phyloP scores from a whole-genome alignment of 1,140 invertebrate species.

The Drosophila sturtevanti region DNA sequence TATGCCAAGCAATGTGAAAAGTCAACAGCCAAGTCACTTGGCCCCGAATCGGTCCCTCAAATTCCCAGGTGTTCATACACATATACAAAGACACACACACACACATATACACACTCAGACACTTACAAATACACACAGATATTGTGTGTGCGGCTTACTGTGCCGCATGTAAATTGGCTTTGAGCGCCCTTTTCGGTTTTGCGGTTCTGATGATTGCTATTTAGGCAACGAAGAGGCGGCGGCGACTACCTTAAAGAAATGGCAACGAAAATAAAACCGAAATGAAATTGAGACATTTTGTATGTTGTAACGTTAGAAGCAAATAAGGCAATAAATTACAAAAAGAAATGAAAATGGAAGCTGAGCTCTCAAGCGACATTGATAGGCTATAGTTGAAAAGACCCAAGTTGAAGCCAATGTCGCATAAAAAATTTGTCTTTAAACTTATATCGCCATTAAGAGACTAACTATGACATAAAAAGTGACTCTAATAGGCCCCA shows the following conservation, averaged over 20 bases:
- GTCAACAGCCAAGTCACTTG: constrained; percentile 60
- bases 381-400: constrained; percentile 4
- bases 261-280: constrained; percentile 24
- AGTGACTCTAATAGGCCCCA: background rate
- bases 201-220: constrained; percentile 60
- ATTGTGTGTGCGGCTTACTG: constrained; percentile 27
- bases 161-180: constrained; percentile 73
- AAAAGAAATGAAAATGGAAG: constrained; percentile 40
- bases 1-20: constrained; percentile 54
- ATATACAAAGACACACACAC: constrained; percentile 38
- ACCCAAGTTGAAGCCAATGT: constrained; percentile 5
- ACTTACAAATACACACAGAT: background rate
- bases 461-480: background rate
- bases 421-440: too few relatives aligned
- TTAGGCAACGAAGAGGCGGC: constrained; percentile 16
- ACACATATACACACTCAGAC: constrained; percentile 25
- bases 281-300: constrained; percentile 63
- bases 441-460: background rate
- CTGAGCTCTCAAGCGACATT: constrained; percentile 21
- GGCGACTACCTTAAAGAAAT: background rate
- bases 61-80: constrained; percentile 49
- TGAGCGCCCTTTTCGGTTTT: constrained; percentile 44
- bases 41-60: constrained; percentile 37
- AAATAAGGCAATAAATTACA: constrained; percentile 61
- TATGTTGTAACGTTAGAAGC: constrained; percentile 27